Base-by-base conservation (phyloP, 2,888 invertebrate species). In the Drosophila aldrichi region DNA sequence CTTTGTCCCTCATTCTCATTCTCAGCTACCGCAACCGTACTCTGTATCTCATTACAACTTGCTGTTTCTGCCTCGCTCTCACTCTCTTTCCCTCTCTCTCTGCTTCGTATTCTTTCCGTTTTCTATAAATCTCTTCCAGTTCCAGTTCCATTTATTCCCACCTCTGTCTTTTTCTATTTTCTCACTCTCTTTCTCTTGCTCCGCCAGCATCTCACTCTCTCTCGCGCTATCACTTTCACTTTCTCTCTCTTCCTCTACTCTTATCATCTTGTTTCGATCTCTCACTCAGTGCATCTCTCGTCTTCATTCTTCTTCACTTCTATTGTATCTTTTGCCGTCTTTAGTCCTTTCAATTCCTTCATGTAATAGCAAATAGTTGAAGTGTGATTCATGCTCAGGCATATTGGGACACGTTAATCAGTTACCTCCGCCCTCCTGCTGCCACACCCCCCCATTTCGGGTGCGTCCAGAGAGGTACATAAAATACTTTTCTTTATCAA, bases 401-500 rank as follows among this genome's bases (percentile, higher is more conserved):
- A 41, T 55, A 36, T 43, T 38, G 34, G 16, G 20, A 16, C 32
- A 22, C 32, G 22, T 51, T 51, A 43, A 56, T 56, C 49, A 49
- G 16, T 43, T 34, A 14, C 16, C 14, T 18, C 34, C 20, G 32
- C 8, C 49, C 12, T 55, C 43, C 51, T 65, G 46, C 41, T 34
- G 16, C 9, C 5, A 6, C 52, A 22, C 9, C 52, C 1, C 4
- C 36, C n/a, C 1, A 25, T 9, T n/a, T 48, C 10, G 16, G 5
- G 5, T 10, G 22, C 36, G 38, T 38, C 38, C 38, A 54, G 38
- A 12, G 52, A 10, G 10, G 36, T 25, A 7, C 52, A 52, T n/a
- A 34, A 52, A 25, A 52, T 16, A 59, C 59, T 44, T 69, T 16
- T 32, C 59, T 34, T 70, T 61, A 61, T 61, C 68, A 22, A 60